Evolutionary conservation across 2,888 invertebrate genomes (phyloP).

Genomic region (Itoplectis maculator): DNA sequence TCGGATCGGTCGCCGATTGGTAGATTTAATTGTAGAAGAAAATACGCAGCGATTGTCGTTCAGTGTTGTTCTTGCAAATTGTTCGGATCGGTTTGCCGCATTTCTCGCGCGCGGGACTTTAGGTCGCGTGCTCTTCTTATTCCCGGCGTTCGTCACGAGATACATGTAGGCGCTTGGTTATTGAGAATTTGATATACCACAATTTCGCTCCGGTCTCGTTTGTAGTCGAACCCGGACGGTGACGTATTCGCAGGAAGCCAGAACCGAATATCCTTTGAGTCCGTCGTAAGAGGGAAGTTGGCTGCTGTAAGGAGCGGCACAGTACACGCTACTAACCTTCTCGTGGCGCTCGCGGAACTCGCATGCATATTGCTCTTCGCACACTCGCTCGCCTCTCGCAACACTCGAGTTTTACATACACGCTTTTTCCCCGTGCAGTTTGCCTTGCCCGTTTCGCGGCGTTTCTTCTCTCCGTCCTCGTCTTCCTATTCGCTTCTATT

Average conservation of each 20-base stretch:
- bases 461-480: background rate
- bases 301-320: slow-evolving; percentile 37
- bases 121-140: background rate
- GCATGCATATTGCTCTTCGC: slow-evolving; percentile 46
- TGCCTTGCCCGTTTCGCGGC: slow-evolving; percentile 41
- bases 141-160: background rate
- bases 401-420: slow-evolving; percentile 55
- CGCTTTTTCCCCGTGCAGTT: slow-evolving; percentile 36
- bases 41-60: background rate
- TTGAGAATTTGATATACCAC: slow-evolving; percentile 46
- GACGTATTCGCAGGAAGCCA: slow-evolving; percentile 38
- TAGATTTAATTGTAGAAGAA: background rate
- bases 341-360: slow-evolving; percentile 31
- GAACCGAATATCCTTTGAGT: slow-evolving; percentile 43
- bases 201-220: slow-evolving; percentile 36
- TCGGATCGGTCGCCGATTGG: too few species aligned
- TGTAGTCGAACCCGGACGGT: slow-evolving; percentile 39
- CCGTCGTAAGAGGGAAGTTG: slow-evolving; percentile 32
- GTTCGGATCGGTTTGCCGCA: background rate
- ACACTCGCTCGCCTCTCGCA: slow-evolving; percentile 28
- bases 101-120: background rate
- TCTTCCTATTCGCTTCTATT: slow-evolving; percentile 44
- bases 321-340: slow-evolving; percentile 36
- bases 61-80: background rate
- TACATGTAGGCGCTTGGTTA: slow-evolving; percentile 16